Percentiles rank a stretch among this genome's conserved stretches.
phyloP scores from a whole-genome alignment of 2,888 invertebrate species.

The Crematogaster levior region DNA sequence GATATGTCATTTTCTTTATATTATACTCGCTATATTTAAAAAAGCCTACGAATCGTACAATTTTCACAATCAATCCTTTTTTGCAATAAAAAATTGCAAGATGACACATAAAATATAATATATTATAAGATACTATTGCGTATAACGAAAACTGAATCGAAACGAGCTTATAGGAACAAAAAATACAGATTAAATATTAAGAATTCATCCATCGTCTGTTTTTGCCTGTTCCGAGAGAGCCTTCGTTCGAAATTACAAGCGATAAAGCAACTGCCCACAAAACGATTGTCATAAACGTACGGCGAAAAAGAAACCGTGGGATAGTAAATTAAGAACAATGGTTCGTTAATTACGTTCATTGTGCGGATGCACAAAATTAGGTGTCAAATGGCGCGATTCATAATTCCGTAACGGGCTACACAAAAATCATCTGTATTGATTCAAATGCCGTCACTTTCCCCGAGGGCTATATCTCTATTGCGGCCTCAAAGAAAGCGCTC shows the following conservation, averaged over 20 bases:
- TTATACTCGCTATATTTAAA: too few relatives aligned
- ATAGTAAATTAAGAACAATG: slow-evolving; percentile 51
- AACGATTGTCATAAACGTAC: neutral
- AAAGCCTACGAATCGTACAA: too few relatives aligned
- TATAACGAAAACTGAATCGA: neutral
- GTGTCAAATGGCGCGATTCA: slow-evolving; percentile 26
- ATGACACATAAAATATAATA: too few relatives aligned
- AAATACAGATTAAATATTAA: neutral
- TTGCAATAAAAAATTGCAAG: too few relatives aligned
- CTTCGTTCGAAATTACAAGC: neutral
- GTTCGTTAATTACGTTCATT: slow-evolving; percentile 25
- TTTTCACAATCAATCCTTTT: too few relatives aligned
- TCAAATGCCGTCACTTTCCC: slow-evolving; percentile 13
- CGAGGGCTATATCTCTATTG: neutral
- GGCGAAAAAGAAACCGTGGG: slow-evolving; percentile 10
- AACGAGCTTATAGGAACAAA: neutral
- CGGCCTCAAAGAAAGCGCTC: slow-evolving; percentile 16
- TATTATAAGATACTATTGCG: neutral
- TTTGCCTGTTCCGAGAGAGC: neutral
- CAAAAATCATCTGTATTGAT: slow-evolving; percentile 39
- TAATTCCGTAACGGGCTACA: neutral
- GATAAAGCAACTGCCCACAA: slow-evolving; percentile 14
- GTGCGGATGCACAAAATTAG: slow-evolving; percentile 8
- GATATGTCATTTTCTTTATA: too few relatives aligned
- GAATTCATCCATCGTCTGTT: neutral